phyloP scores from a whole-genome alignment of 2,888 invertebrate genomes.

The Drosophila neoperkinsi region DNA sequence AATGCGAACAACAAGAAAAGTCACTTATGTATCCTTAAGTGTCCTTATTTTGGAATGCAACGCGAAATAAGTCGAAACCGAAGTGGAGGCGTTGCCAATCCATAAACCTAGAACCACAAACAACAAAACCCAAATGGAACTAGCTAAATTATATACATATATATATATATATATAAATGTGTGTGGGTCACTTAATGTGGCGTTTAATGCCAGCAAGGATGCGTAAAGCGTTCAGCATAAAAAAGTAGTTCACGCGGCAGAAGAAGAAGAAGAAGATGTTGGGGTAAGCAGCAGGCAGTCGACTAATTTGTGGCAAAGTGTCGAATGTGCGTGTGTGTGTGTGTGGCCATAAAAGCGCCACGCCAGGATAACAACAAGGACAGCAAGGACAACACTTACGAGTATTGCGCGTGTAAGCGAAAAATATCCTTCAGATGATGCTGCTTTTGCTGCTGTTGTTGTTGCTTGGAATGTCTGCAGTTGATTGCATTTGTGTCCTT shows the following conservation, averaged over 20 bases:
- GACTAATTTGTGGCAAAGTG: constrained; percentile 76
- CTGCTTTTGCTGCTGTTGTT: constrained; percentile 1
- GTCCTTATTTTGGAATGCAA: constrained; percentile 57
- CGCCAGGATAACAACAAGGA: constrained; percentile 20
- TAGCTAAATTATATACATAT: constrained; percentile 24
- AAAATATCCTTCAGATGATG: constrained; percentile 44
- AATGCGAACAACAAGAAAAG: constrained; percentile 46
- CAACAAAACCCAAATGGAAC: constrained; percentile 45
- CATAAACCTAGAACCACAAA: constrained; percentile 57
- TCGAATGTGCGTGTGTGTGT: constrained; percentile 55
- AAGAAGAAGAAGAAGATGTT: constrained; percentile 16
- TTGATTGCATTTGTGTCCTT: constrained; percentile 72
- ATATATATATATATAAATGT: not conserved
- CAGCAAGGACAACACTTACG: constrained; percentile 44
- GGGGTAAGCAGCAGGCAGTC: constrained; percentile 5
- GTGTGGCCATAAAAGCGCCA: constrained; percentile 64
- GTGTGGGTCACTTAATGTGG: constrained; percentile 58
- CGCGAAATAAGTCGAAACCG: constrained; percentile 4
- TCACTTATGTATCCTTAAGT: constrained; percentile 54
- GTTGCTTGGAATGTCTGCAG: constrained; percentile 63
- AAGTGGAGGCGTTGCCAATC: constrained; percentile 43
- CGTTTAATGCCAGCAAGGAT: constrained; percentile 65
- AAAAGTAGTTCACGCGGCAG: constrained; percentile 51
- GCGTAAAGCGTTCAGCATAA: constrained; percentile 76
- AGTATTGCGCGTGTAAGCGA: constrained; percentile 78